Evolutionary conservation across 2,888 invertebrate species (phyloP).

Genomic region (Philereme vetulata): DNA sequence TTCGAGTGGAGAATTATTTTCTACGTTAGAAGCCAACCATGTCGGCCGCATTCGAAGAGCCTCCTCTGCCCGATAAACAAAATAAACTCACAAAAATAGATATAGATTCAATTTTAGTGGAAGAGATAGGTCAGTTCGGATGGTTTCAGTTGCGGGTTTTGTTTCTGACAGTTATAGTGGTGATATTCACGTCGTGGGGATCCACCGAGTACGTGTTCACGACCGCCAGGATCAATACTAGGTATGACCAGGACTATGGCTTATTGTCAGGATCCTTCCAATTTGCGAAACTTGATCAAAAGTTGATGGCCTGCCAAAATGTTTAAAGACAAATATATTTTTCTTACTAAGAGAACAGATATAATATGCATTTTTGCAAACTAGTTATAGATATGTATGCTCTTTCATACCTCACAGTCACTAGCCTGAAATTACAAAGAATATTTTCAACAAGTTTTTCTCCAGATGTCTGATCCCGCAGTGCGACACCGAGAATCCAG

Average conservation of each 20-base stretch:
- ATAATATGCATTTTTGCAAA: too few species aligned
- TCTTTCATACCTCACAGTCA: too few species aligned
- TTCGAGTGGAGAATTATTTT: constrained; percentile 4
- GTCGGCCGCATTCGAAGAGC: constrained; percentile 16
- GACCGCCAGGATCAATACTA: constrained; percentile 64
- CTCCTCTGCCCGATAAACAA: not conserved
- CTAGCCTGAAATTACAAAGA: too few species aligned
- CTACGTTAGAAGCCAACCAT: constrained; percentile 18
- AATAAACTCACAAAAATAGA: constrained; percentile 11
- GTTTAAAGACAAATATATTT: too few species aligned
- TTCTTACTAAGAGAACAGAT: too few species aligned
- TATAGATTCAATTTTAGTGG: constrained; percentile 44
- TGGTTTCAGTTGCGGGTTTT: too few species aligned
- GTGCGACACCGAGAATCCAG: constrained; percentile 37
- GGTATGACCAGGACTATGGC: constrained; percentile 44
- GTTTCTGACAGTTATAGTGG: too few species aligned
- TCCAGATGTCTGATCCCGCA: constrained; percentile 39
- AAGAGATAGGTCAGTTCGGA: constrained; percentile 72
- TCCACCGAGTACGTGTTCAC: constrained; percentile 69
- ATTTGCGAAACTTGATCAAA: too few species aligned
- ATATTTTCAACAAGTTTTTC: too few species aligned
- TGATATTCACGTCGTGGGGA: constrained; percentile 59
- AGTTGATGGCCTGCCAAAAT: too few species aligned
- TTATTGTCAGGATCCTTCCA: too few species aligned
- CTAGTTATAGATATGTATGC: too few species aligned